A percentile compares a stretch with the other conserved stretches of the same genome.
These are phyloP conservation scores for Anoplopoma fimbria DNA, from an alignment of 2,113 vertebrate species.

Conservation along the genomic window DNA sequence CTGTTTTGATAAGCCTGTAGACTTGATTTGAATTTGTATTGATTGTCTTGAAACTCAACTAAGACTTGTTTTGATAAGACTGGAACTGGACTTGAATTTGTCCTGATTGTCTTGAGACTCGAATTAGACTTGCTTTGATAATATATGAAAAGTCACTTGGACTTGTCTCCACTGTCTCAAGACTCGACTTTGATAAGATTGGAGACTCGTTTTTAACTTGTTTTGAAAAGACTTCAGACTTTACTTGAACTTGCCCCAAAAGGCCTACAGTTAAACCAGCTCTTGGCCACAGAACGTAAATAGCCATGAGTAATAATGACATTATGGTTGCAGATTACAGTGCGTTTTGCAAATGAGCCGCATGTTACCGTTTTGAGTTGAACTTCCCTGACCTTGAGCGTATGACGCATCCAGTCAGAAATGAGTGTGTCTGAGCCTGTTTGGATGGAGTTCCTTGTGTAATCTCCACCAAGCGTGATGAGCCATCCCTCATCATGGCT, in stretches of 20 bases:
- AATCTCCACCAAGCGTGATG: slow-evolving; percentile 28
- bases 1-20: too few relatives aligned
- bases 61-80: not conserved
- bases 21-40: too few relatives aligned
- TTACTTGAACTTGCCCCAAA: not conserved
- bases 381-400: slow-evolving; percentile 26
- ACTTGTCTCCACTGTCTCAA: not conserved
- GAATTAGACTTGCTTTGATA: not conserved
- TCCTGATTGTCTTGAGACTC: too few relatives aligned
- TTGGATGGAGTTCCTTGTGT: slow-evolving; percentile 29
- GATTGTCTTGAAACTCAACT: not conserved
- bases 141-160: not conserved
- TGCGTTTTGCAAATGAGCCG: slow-evolving; percentile 29
- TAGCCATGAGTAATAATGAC: slow-evolving; percentile 10
- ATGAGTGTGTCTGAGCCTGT: slow-evolving; percentile 18
- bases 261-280: slow-evolving; percentile 1
- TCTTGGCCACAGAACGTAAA: not conserved
- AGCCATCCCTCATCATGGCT: slow-evolving; percentile 44
- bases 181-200: not conserved
- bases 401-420: slow-evolving; percentile 41
- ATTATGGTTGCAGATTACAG: slow-evolving; percentile 9
- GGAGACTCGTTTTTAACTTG: not conserved
- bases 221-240: not conserved
- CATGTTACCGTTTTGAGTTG: slow-evolving; percentile 31
- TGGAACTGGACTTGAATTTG: too few relatives aligned